Evolutionary conservation across 2,797 vertebrate genomes (phyloP).

Genomic region (Leptodactylus fallax): DNA sequence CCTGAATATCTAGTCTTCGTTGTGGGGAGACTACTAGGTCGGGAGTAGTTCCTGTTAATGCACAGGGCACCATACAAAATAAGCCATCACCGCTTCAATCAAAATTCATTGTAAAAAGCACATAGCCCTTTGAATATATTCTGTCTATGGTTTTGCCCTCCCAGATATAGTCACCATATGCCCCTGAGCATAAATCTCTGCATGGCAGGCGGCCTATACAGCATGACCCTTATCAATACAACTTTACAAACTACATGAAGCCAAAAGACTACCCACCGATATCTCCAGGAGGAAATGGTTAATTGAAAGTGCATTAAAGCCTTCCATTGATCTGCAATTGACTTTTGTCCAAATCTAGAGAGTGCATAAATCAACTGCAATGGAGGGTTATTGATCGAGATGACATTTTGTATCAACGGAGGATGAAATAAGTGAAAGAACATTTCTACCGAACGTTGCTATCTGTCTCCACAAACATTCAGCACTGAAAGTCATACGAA

Average conservation of each 20-base stretch:
- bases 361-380: slow-evolving; percentile 50
- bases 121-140: neutral
- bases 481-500: neutral
- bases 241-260: slow-evolving; percentile 12
- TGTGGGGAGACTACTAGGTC: no score
- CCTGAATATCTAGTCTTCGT: no score
- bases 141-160: neutral
- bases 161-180: neutral
- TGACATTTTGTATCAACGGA: slow-evolving; percentile 45
- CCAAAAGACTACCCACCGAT: neutral
- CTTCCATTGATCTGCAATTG: slow-evolving; percentile 42
- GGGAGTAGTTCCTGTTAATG: neutral
- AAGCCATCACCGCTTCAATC: no score
- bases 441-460: neutral
- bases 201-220: neutral
- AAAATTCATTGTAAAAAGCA: neutral
- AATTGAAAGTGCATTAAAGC: slow-evolving; percentile 41
- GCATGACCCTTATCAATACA: neutral
- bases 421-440: slow-evolving; percentile 19
- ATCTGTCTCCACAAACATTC: neutral
- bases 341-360: slow-evolving; percentile 33
- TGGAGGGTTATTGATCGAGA: slow-evolving; percentile 35
- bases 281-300: slow-evolving; percentile 19
- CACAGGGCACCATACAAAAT: neutral
- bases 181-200: neutral